Evolutionary conservation across 2,113 vertebrate genomes (phyloP), one percentile per base, ranked within the genome.

Genomic region (Salvelinus alpinus): DNA sequence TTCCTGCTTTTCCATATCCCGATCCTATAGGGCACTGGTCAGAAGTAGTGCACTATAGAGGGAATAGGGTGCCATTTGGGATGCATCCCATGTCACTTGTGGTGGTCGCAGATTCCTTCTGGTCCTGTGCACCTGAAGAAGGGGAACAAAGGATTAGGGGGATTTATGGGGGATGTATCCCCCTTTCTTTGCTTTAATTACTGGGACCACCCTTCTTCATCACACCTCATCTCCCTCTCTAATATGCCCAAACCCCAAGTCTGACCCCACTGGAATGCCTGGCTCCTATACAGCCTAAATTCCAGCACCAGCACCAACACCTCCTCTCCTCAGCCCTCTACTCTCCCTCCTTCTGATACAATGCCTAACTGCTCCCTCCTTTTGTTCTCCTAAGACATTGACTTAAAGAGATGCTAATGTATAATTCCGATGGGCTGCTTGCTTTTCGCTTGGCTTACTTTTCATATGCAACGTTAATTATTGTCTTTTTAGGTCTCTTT

Each of bases 101-200:
- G 87, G 82, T 86, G 73, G 60, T 88, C 71, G 62, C 80, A 12
- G 72, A 78, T 90, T 86, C 78, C 84, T 86, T 89, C 81, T 85
- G 85, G 83, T 89, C 81, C 81, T 79, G 64, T 85, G 89, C 87
- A 82, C 85, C 83, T 88, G 84, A 91, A 91, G 78, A 87, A 85
- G 83, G 88, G 38, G 83, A 89, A 90, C 87, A 91, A 91, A 88
- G 82, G 83, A 86, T 90, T 84, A 87, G 9, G 38, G 64, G 72
- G 2, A 44, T 44, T 44, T 44, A 44, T 31, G 38, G 75, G 76
- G 85, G 82, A 83, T 88, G 89, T 78, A 83, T 72, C 24, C 59
- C 77, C 78, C 66, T 85, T 90, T 88, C 78, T 88, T 71, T 78
- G 62, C 75, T 87, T 84, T 89, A 81, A 90, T 89, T 90, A 84